Evolutionary conservation across 1,140 invertebrate genomes (phyloP).

Genomic region (Littorina saxatilis): DNA sequence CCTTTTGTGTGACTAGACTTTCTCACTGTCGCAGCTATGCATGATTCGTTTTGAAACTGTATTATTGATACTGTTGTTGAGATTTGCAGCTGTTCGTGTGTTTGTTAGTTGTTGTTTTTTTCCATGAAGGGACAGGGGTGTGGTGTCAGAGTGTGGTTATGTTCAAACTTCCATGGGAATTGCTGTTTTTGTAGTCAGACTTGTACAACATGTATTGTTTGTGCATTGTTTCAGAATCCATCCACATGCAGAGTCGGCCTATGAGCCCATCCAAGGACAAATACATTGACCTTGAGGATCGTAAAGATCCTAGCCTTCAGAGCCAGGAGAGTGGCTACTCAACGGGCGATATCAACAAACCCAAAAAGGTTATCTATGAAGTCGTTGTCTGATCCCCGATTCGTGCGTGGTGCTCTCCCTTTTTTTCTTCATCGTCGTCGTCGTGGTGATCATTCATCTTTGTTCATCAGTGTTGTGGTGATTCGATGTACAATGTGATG

Average conservation of each 20-base stretch:
- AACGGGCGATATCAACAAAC: constrained; percentile 64
- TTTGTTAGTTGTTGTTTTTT: too few species aligned
- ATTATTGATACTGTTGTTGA: too few species aligned
- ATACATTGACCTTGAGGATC: constrained; percentile 60
- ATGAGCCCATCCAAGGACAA: constrained; percentile 63
- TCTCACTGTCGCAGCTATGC: too few species aligned
- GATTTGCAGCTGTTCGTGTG: too few species aligned
- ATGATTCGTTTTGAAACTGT: too few species aligned
- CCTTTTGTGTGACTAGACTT: too few species aligned
- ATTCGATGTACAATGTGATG: too few species aligned
- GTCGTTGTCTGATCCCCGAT: constrained; percentile 58
- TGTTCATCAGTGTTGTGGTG: not conserved
- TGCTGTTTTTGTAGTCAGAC: too few species aligned
- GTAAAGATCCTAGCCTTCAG: constrained; percentile 56
- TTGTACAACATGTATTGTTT: too few species aligned
- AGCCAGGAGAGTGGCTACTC: constrained; percentile 63
- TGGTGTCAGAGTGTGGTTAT: too few species aligned
- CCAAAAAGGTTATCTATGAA: constrained; percentile 74
- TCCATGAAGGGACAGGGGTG: too few species aligned
- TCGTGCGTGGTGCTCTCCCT: not conserved
- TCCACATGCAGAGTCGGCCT: constrained; percentile 40
- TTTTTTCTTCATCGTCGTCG: not conserved
- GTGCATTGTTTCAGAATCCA: not conserved
- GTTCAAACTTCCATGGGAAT: too few species aligned
- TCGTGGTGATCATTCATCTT: not conserved